phyloP scores from a whole-genome alignment of 2,113 vertebrate genomes.

The Pelusios castaneus region DNA sequence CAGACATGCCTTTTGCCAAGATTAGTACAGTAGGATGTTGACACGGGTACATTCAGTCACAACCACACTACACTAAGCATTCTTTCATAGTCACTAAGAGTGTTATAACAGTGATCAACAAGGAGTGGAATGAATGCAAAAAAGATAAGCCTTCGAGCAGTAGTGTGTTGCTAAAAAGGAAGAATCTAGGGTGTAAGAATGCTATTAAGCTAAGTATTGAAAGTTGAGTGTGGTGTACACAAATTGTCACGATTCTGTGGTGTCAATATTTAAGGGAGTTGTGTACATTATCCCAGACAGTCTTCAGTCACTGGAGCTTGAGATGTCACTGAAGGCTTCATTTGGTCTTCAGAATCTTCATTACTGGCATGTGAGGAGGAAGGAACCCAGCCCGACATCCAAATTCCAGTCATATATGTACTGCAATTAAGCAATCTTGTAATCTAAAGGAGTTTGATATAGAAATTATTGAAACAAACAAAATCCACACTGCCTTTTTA shows the following conservation, averaged over 20 bases:
- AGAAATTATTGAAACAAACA: background rate
- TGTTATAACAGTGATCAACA: too few species aligned
- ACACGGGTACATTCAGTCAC: too few species aligned
- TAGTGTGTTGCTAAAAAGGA: too few species aligned
- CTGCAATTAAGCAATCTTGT: background rate
- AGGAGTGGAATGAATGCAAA: too few species aligned
- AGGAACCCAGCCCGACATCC: accelerated
- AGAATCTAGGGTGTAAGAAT: background rate
- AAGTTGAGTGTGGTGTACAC: background rate
- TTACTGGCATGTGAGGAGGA: background rate
- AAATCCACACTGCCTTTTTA: background rate
- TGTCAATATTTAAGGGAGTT: background rate
- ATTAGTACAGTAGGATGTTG: too few species aligned
- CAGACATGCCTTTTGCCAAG: too few species aligned
- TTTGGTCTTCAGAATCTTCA: background rate
- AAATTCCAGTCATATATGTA: background rate
- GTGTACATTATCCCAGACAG: background rate
- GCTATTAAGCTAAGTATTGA: background rate
- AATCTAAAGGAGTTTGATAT: background rate
- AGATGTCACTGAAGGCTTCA: background rate
- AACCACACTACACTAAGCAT: too few species aligned
- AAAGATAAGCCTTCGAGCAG: too few species aligned
- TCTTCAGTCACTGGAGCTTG: background rate
- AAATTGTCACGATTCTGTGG: accelerated
- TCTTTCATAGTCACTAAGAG: too few species aligned